These are phyloP conservation scores for Drosophila trapezifrons DNA, from an alignment of 1,140 invertebrate species.

Conservation along the genomic window DNA sequence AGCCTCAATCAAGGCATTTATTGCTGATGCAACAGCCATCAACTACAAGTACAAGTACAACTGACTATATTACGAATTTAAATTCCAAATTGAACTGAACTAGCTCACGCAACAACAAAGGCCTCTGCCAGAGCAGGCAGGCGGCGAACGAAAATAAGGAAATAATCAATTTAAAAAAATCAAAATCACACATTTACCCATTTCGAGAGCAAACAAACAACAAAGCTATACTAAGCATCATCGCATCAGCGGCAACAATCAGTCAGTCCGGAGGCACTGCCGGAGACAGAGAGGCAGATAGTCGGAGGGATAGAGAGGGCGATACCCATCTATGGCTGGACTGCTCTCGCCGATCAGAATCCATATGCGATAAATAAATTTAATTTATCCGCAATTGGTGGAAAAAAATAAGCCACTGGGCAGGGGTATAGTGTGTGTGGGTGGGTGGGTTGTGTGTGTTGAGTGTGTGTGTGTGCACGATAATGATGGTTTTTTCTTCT, in stretches of 20 bases:
- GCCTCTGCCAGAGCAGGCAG: too few relatives aligned
- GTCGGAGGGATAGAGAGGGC: slow-evolving; percentile 9
- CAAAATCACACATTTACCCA: slow-evolving; percentile 79
- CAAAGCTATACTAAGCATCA: slow-evolving; percentile 59
- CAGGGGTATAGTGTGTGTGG: slow-evolving; percentile 2
- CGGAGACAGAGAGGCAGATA: slow-evolving; percentile 16
- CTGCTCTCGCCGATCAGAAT: slow-evolving; percentile 67
- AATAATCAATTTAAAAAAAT: slow-evolving; percentile 83
- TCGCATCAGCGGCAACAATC: slow-evolving; percentile 53
- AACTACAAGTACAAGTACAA: slow-evolving; percentile 11
- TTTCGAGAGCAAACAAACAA: slow-evolving; percentile 26
- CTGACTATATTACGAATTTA: slow-evolving; percentile 20
- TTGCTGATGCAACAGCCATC: slow-evolving; percentile 27
- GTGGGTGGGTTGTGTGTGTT: slow-evolving; percentile 14
- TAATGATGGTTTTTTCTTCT: slow-evolving; percentile 49
- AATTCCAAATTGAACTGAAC: slow-evolving; percentile 68
- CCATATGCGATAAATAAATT: slow-evolving; percentile 84
- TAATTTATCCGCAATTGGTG: slow-evolving; percentile 84
- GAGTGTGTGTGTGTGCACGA: slow-evolving; percentile 41
- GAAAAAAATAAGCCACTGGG: slow-evolving; percentile 45
- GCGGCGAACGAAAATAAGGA: slow-evolving; percentile 76
- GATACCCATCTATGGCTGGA: slow-evolving; percentile 16
- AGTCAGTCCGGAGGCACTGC: slow-evolving; percentile 55
- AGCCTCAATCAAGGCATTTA: slow-evolving; percentile 27
- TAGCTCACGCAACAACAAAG: slow-evolving; percentile 58